A percentile compares a stretch with the other conserved stretches of the same genome.
phyloP scores from a whole-genome alignment of 2,888 invertebrate species.

The Stenotaenia linearis region DNA sequence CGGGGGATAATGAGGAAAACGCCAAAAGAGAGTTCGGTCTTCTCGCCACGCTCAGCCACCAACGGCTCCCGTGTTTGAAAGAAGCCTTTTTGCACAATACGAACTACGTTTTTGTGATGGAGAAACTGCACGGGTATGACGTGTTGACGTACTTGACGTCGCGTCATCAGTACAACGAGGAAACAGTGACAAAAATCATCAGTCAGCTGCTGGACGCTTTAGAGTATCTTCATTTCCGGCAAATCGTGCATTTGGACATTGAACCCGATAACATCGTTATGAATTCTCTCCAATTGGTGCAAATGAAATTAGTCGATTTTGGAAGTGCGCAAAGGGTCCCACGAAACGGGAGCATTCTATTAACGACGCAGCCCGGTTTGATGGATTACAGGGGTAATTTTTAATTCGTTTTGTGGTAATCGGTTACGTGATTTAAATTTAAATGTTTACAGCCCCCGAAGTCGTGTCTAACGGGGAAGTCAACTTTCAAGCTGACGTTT shows the following conservation, averaged over 20 bases:
- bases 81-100: slow-evolving; percentile 57
- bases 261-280: slow-evolving; percentile 95
- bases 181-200: slow-evolving; percentile 79
- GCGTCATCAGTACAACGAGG: slow-evolving; percentile 85
- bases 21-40: slow-evolving; percentile 72
- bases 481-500: slow-evolving; percentile 86
- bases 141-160: slow-evolving; percentile 81
- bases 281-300: slow-evolving; percentile 65
- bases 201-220: slow-evolving; percentile 81
- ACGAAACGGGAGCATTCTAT: slow-evolving; percentile 65
- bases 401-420: neutral
- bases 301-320: slow-evolving; percentile 87
- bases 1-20: slow-evolving; percentile 56
- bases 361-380: slow-evolving; percentile 45
- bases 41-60: slow-evolving; percentile 74
- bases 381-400: slow-evolving; percentile 65
- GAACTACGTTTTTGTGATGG: slow-evolving; percentile 54
- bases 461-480: slow-evolving; percentile 79
- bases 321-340: slow-evolving; percentile 77
- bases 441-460: slow-evolving; percentile 66
- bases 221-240: slow-evolving; percentile 92
- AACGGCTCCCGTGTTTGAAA: slow-evolving; percentile 68
- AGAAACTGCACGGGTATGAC: slow-evolving; percentile 73
- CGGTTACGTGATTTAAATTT: neutral
- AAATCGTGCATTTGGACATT: slow-evolving; percentile 78